These are phyloP conservation scores for Spodoptera picta DNA, from an alignment of 2,888 invertebrate genomes.

Conservation along the genomic window DNA sequence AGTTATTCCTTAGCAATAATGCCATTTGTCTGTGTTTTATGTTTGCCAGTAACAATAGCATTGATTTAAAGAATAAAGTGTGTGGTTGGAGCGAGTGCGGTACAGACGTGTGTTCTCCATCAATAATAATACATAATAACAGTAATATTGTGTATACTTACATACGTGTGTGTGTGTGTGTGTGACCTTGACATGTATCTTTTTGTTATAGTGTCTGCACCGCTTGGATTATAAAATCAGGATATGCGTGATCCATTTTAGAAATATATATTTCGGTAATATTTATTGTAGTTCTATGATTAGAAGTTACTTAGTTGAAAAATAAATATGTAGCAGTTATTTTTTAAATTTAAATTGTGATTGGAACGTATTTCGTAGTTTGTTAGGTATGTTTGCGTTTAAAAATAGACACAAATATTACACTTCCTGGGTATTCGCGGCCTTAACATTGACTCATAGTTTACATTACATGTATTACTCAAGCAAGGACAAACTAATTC, in stretches of 20 bases:
- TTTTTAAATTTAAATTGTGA: no score
- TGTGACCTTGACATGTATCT: not conserved
- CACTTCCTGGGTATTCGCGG: no score
- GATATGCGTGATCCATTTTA: not conserved
- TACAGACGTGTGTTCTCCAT: constrained; percentile 22
- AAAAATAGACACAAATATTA: no score
- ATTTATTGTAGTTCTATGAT: no score
- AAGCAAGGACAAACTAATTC: no score
- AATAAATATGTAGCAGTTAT: no score
- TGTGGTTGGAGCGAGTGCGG: constrained; percentile 4
- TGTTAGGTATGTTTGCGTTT: no score
- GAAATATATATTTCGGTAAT: not conserved
- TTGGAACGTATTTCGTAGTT: no score
- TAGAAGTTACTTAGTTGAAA: no score
- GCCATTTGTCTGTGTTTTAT: not conserved
- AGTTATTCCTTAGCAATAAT: no score
- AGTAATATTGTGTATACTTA: not conserved
- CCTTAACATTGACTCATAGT: no score
- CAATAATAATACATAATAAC: not conserved
- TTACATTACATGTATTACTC: no score
- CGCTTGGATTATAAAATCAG: not conserved
- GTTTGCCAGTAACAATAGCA: constrained; percentile 15
- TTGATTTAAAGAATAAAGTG: constrained; percentile 21
- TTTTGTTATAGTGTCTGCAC: not conserved
- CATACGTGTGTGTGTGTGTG: not conserved